Conservation (phyloP, 1,140 invertebrate genomes). For the Phymastichus coffea region DNA sequence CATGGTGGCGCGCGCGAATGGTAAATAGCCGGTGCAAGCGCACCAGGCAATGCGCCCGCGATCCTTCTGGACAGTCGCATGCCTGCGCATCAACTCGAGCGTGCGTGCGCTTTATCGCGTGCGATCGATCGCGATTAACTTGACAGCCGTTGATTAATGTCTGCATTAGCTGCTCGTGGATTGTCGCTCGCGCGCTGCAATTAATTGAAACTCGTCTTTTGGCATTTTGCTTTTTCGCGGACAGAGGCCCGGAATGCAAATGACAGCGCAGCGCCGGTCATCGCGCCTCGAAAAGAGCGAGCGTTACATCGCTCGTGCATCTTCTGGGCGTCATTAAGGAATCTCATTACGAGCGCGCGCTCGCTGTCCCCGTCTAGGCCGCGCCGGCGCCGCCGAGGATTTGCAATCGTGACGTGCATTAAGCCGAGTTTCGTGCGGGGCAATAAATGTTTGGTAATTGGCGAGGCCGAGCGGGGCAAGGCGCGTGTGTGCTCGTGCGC, state of each 20-base stretch:
- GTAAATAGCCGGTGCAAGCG: neutral
- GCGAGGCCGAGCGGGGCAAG: constrained; percentile 21
- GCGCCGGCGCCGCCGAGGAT: neutral
- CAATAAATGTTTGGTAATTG: constrained; percentile 42
- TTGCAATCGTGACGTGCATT: constrained; percentile 2
- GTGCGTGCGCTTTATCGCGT: neutral
- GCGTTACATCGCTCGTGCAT: neutral
- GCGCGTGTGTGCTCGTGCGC: neutral
- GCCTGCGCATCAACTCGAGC: neutral
- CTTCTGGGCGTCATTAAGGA: constrained; percentile 26
- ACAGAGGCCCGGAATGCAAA: too few species aligned
- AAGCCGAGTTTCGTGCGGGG: constrained; percentile 28
- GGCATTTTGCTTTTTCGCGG: too few species aligned
- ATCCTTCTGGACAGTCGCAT: constrained; percentile 9
- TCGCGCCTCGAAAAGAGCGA: too few species aligned
- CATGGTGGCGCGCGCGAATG: too few species aligned
- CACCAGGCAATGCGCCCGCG: neutral
- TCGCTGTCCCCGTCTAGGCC: neutral
- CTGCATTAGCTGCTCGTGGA: neutral
- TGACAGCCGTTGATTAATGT: constrained; percentile 1
- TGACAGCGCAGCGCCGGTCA: too few species aligned
- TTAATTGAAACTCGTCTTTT: too few species aligned
- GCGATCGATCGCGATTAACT: constrained; percentile 9
- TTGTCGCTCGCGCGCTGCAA: too few species aligned
- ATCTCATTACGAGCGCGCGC: constrained; percentile 29